Base-by-base conservation (phyloP, 1,140 invertebrate species). In the Danaus plexippus region DNA sequence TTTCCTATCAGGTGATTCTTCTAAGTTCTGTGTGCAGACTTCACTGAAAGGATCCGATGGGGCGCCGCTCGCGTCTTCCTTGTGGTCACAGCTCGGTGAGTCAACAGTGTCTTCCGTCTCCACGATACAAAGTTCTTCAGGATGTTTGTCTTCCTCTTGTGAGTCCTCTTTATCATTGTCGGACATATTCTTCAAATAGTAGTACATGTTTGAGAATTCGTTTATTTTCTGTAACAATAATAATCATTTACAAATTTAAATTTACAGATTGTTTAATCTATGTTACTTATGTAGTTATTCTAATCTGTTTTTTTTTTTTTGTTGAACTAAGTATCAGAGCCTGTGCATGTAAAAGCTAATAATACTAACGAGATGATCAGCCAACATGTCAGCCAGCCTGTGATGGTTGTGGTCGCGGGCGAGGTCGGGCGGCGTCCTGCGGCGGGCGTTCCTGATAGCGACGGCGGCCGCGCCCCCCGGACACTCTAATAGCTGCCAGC, bases 141-240 rank as follows among this genome's bases (percentile, higher is more conserved):
- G 52, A 46, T 71, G 56, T 57, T 79, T 76, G 9, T 59, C 64
- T 65, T 76, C 78, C 10, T 75, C 77, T 48, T 70, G 67, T 22
- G 67, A 68, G 11, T 85, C 75, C 15, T 85, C 78, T 61, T 84
- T 85, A 42, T 82, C 75, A 11, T 77, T 81, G 44, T 92, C 90
- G 32, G 90, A 92, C 77, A 94, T 92, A 57, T 93, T 93, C 82
- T 94, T 95, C 64, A 95, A 89, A 78, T 94, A 94, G 70, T 92
- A 92, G 71, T 95, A 95, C 89, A 94, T 93, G 73, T 92, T 94
- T 18, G 92, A 92, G 65, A 94, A 92, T 76, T 95, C 93, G 76
- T 94, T 94, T 89, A 90, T 90, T 88, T 90, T 89, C 88, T 90
- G 77, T 47, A 89, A 84, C 45, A 43, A 73, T 43, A 53, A 52